phyloP scores from a whole-genome alignment of 2,797 vertebrate species.

The Pseudochirops cupreus region DNA sequence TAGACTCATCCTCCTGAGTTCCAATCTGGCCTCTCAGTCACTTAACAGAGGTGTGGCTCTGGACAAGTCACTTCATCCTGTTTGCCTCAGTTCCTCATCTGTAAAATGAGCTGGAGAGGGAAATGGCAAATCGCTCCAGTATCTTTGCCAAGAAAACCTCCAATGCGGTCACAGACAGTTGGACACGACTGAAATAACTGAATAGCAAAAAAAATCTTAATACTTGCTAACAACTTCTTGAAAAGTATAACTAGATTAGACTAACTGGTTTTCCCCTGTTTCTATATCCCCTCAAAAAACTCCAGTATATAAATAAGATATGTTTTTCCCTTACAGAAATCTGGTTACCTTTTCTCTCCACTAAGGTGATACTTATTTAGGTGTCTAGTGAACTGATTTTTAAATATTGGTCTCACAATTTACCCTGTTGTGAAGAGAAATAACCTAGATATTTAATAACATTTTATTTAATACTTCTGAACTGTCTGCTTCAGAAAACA shows the following conservation, averaged over 20 bases:
- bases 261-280: neutral
- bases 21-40: neutral
- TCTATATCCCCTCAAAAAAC: neutral
- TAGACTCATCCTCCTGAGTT: neutral
- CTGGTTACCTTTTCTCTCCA: conserved; percentile 7
- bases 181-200: neutral
- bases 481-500: neutral
- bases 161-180: neutral
- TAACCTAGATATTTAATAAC: neutral
- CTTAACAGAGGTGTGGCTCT: neutral
- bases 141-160: no score
- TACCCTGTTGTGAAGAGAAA: neutral
- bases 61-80: neutral
- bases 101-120: neutral
- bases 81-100: neutral
- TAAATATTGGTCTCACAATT: neutral
- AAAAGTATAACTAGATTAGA: neutral
- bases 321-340: neutral
- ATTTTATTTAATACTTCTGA: conserved; percentile 35
- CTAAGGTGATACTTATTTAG: conserved; percentile 13
- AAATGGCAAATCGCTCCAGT: neutral
- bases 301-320: neutral
- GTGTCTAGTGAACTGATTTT: neutral
- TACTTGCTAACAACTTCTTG: neutral
- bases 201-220: neutral